These are phyloP conservation scores for Cheumatopsyche charites DNA, from an alignment of 1,140 invertebrate genomes.

Conservation along the genomic window DNA sequence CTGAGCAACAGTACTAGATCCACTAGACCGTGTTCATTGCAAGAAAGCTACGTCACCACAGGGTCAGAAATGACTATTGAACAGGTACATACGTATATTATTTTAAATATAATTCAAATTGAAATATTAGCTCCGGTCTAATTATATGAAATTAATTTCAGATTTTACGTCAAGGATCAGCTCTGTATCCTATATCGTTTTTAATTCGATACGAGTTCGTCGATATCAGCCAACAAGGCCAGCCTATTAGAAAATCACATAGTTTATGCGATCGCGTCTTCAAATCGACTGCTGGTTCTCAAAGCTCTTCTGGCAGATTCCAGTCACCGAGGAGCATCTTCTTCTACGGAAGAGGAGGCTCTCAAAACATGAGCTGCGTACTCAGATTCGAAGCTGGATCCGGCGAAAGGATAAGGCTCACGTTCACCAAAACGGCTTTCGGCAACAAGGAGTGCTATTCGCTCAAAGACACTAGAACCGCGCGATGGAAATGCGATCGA, in stretches of 20 bases:
- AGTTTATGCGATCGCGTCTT: conserved; percentile 69
- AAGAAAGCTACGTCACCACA: conserved; percentile 79
- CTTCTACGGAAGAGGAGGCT: conserved; percentile 79
- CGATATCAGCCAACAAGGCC: conserved; percentile 66
- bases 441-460: conserved; percentile 71
- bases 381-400: conserved; percentile 74
- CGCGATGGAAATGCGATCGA: conserved; percentile 70
- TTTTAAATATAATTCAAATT: background rate
- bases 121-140: no score
- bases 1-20: conserved; percentile 75
- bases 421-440: conserved; percentile 69
- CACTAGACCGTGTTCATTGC: conserved; percentile 73
- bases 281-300: conserved; percentile 53
- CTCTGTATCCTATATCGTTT: conserved; percentile 78
- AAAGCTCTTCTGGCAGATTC: conserved; percentile 67
- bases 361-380: conserved; percentile 74
- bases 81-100: conserved; percentile 54
- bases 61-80: conserved; percentile 74
- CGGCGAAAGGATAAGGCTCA: conserved; percentile 70
- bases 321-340: conserved; percentile 80
- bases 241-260: conserved; percentile 61
- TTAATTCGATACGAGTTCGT: conserved; percentile 81
- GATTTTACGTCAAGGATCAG: conserved; percentile 76
- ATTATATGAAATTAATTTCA: conserved; percentile 51
- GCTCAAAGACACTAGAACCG: conserved; percentile 68